A percentile compares a stretch with the other conserved stretches of the same genome.
These are phyloP conservation scores for Muschampia plurimacula DNA, from an alignment of 2,888 invertebrate species.

Conservation along the genomic window DNA sequence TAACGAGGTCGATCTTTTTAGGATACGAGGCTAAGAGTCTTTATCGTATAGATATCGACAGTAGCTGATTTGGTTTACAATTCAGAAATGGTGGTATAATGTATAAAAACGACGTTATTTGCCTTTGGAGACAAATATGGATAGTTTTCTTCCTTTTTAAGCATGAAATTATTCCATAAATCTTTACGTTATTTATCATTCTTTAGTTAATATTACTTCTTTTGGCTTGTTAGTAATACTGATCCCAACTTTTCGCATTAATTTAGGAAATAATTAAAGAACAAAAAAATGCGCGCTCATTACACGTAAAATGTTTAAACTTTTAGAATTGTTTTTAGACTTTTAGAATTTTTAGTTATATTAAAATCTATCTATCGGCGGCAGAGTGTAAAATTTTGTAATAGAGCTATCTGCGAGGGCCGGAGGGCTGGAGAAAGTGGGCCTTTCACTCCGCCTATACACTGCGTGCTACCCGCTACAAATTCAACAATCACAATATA, in stretches of 20 bases:
- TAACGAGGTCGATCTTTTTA: constrained; percentile 29
- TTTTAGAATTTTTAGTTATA: no score
- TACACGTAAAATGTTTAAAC: background rate
- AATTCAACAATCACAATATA: constrained; percentile 74
- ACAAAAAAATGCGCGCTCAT: background rate
- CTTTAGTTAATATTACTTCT: no score
- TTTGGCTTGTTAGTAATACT: background rate
- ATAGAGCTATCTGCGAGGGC: constrained; percentile 73
- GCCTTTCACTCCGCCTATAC: constrained; percentile 73
- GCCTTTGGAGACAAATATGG: constrained; percentile 7
- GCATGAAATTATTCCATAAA: no score
- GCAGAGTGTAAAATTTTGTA: constrained; percentile 80
- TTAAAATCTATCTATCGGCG: constrained; percentile 52
- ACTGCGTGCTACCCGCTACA: constrained; percentile 58
- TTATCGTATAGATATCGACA: constrained; percentile 26
- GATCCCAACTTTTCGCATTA: background rate
- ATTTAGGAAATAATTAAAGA: background rate
- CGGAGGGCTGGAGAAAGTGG: constrained; percentile 82
- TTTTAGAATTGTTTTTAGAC: background rate
- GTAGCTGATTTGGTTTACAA: constrained; percentile 24
- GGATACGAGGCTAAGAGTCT: constrained; percentile 20
- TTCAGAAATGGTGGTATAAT: constrained; percentile 13
- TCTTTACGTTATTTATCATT: no score
- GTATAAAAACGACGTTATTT: constrained; percentile 15
- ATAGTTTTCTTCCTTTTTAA: background rate